These are phyloP conservation scores for Serranus cabrilla DNA, from an alignment of 2,797 vertebrate genomes.

Conservation along the genomic window DNA sequence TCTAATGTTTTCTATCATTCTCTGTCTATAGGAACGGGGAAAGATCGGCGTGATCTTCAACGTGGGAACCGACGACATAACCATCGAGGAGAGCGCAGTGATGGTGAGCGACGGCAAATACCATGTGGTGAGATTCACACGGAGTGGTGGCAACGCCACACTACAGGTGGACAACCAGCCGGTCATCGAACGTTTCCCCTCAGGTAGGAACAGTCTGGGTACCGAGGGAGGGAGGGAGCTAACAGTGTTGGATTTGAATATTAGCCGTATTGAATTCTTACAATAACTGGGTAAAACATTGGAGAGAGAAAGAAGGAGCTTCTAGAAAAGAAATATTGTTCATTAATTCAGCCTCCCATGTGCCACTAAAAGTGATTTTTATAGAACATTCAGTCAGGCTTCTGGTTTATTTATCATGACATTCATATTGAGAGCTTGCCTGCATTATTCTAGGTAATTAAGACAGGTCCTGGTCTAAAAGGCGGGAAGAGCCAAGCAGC, in stretches of 20 bases:
- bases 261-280: slow-evolving; percentile 9
- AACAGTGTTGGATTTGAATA: background rate
- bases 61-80: slow-evolving; percentile 95
- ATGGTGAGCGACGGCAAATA: slow-evolving; percentile 95
- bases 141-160: slow-evolving; percentile 94
- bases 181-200: slow-evolving; percentile 93
- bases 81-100: slow-evolving; percentile 92
- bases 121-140: slow-evolving; percentile 95
- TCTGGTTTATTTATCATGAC: slow-evolving; percentile 51
- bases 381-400: slow-evolving; percentile 23
- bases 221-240: background rate
- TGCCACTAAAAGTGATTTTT: slow-evolving; percentile 23
- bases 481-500: slow-evolving; percentile 38
- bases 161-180: slow-evolving; percentile 97
- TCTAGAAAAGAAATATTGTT: slow-evolving; percentile 5
- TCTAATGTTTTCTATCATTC: background rate
- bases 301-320: slow-evolving; percentile 67
- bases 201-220: slow-evolving; percentile 86
- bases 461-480: slow-evolving; percentile 54
- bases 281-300: slow-evolving; percentile 41
- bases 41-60: slow-evolving; percentile 96
- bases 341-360: slow-evolving; percentile 21
- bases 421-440: slow-evolving; percentile 56
- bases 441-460: slow-evolving; percentile 66
- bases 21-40: slow-evolving; percentile 87